Evolutionary conservation across 2,888 invertebrate species (phyloP).

Genomic region (Schizaphis graminum): DNA sequence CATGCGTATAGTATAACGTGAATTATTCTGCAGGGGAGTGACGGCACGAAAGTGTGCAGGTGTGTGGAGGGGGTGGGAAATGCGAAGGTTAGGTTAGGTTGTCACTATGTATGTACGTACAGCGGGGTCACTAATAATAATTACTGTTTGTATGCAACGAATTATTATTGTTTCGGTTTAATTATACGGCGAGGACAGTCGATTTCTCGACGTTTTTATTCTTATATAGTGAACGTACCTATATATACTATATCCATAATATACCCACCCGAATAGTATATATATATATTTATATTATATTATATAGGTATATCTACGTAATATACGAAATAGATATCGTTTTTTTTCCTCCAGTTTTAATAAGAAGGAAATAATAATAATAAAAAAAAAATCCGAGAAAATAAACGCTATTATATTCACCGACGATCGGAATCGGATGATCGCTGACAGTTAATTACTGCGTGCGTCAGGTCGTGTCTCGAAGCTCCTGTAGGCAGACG

Average conservation of each 20-base stretch:
- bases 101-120: background rate
- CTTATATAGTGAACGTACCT: background rate
- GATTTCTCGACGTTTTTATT: slow-evolving; percentile 31
- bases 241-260: background rate
- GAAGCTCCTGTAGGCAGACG: slow-evolving; percentile 44
- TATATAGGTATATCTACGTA: background rate
- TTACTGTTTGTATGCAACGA: slow-evolving; percentile 28
- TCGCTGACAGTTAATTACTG: slow-evolving; percentile 65
- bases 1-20: background rate
- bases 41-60: background rate
- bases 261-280: too few relatives aligned
- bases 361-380: slow-evolving; percentile 33
- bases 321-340: background rate
- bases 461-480: slow-evolving; percentile 48
- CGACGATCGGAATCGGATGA: slow-evolving; percentile 56
- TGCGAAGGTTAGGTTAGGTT: background rate
- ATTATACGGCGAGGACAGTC: slow-evolving; percentile 53
- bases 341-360: slow-evolving; percentile 24
- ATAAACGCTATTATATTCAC: background rate
- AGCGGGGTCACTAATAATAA: slow-evolving; percentile 37
- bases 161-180: slow-evolving; percentile 56
- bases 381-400: slow-evolving; percentile 16
- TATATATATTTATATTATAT: background rate
- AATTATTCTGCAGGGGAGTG: background rate
- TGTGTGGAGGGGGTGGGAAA: background rate